Evolutionary conservation across 2,888 invertebrate species (phyloP).

Genomic region (Zootermopsis nevadensis): DNA sequence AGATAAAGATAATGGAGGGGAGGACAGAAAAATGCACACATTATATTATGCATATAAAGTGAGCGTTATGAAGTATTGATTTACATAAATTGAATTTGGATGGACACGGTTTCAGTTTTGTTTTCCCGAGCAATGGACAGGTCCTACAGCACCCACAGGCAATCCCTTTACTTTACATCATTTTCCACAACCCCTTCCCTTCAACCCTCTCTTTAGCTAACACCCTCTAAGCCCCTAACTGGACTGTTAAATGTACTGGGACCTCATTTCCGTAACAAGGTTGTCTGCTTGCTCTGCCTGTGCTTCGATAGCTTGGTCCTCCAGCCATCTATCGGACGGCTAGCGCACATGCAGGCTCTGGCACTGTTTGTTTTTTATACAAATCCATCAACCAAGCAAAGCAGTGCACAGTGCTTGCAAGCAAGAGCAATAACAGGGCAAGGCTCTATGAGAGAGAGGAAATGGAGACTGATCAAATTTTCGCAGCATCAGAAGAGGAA

Average conservation of each 20-base stretch:
- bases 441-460: constrained; percentile 6
- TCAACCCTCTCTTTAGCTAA: constrained; percentile 2
- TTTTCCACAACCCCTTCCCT: constrained; percentile 3
- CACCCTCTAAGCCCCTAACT: constrained; percentile 35
- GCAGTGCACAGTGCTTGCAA: background rate
- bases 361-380: constrained; percentile 37
- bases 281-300: constrained; percentile 13
- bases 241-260: constrained; percentile 45
- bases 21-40: background rate
- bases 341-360: constrained; percentile 1
- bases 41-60: constrained; percentile 34
- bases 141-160: background rate
- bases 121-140: background rate
- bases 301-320: no score
- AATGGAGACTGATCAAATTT: constrained; percentile 45
- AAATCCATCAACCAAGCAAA: constrained; percentile 36
- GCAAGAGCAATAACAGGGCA: constrained; percentile 7
- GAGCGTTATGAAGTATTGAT: constrained; percentile 27
- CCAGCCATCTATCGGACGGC: background rate
- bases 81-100: constrained; percentile 44
- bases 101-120: constrained; percentile 32
- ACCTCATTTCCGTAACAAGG: constrained; percentile 46
- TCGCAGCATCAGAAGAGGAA: constrained; percentile 45
- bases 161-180: constrained; percentile 11
- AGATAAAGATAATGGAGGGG: constrained; percentile 45